Conservation (phyloP, 2,797 vertebrate species). For the Heliangelus exortis region DNA sequence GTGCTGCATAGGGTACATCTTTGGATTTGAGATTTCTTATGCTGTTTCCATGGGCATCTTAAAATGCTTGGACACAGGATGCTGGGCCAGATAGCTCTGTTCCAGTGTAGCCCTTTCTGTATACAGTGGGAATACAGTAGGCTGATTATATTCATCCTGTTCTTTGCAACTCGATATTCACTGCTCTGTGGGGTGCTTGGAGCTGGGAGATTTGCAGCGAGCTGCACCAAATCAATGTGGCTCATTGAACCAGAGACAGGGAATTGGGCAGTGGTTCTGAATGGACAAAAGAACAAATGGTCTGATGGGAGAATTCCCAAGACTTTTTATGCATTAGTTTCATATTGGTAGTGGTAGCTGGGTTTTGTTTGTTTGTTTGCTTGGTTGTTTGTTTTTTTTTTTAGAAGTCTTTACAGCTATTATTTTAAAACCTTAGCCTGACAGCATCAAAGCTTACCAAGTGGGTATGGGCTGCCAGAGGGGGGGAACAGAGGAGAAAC, state of each 20-base stretch:
- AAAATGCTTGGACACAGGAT: neutral
- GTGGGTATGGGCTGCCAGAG: neutral
- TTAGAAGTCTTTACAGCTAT: neutral
- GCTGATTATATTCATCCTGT: neutral
- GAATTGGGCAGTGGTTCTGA: neutral
- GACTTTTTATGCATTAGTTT: neutral
- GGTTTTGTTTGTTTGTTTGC: too few relatives aligned
- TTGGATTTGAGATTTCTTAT: neutral
- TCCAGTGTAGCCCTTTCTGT: neutral
- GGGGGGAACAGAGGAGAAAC: neutral
- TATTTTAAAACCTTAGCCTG: neutral
- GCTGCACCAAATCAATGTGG: neutral
- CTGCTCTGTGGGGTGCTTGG: neutral
- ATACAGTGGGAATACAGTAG: neutral
- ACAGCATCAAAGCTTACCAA: neutral
- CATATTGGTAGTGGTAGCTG: neutral
- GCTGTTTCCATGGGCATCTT: neutral
- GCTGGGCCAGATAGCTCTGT: neutral
- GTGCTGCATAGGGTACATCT: neutral
- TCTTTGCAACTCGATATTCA: constrained; percentile 18
- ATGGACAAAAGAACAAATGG: neutral
- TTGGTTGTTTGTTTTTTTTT: neutral
- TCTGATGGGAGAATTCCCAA: neutral
- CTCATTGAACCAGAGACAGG: neutral
- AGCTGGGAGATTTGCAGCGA: neutral